These are phyloP conservation scores for Heterochromis multidens DNA, from an alignment of 2,113 vertebrate species.

Conservation along the genomic window DNA sequence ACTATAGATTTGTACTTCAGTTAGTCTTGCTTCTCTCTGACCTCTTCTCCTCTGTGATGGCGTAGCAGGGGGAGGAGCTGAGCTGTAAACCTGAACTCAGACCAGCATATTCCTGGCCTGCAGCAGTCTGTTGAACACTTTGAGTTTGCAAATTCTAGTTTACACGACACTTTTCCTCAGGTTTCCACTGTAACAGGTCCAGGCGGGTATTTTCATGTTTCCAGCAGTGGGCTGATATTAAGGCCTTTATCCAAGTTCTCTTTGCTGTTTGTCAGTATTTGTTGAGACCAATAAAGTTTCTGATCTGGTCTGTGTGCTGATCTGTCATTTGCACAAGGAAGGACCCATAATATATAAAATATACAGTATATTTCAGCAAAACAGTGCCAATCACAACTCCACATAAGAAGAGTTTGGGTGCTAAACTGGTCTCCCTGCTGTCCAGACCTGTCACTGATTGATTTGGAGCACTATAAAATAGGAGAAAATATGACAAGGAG, in stretches of 20 bases:
- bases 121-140: not conserved
- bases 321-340: not conserved
- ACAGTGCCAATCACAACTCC: not conserved
- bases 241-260: not conserved
- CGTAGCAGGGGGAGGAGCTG: not conserved
- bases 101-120: not conserved
- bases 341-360: not conserved
- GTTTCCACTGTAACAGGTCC: slow-evolving; percentile 17
- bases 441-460: not conserved
- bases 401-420: too few species aligned
- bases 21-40: not conserved
- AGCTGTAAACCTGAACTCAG: not conserved
- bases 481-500: too few species aligned
- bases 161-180: slow-evolving; percentile 10
- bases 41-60: not conserved
- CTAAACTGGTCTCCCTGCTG: too few species aligned
- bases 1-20: slow-evolving; percentile 24
- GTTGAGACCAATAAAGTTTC: slow-evolving; percentile 45
- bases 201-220: not conserved
- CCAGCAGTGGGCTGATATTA: slow-evolving; percentile 1
- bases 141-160: not conserved
- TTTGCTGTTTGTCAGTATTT: slow-evolving; percentile 28
- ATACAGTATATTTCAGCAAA: not conserved
- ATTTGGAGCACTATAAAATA: fast-evolving
- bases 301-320: not conserved